Conservation (phyloP, 2,113 vertebrate genomes). For the Malurus melanocephalus region DNA sequence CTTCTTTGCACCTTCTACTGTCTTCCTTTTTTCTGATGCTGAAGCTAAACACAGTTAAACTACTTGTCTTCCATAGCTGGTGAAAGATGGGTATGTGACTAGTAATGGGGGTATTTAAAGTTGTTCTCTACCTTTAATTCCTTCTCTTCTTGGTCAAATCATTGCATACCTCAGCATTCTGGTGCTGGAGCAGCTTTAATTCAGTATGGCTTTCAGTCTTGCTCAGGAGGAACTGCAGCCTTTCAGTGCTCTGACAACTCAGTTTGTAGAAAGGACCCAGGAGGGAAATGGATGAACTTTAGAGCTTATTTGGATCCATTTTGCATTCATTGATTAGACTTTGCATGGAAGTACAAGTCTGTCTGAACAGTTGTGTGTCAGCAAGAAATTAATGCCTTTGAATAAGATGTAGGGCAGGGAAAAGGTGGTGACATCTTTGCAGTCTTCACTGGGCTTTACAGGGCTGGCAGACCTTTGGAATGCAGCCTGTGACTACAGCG, state of each 20-base stretch:
- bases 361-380: background rate
- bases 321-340: background rate
- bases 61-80: background rate
- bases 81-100: background rate
- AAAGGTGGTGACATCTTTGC: background rate
- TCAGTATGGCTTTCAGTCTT: background rate
- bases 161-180: background rate
- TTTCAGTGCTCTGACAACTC: background rate
- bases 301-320: background rate
- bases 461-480: background rate
- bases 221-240: background rate
- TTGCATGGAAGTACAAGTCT: background rate
- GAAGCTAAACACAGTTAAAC: background rate
- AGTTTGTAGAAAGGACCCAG: background rate
- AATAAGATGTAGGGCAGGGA: background rate
- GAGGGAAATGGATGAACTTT: background rate
- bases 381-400: background rate
- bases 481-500: background rate
- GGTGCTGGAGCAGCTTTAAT: background rate
- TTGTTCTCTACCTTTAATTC: background rate
- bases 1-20: background rate
- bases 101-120: background rate
- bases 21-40: background rate
- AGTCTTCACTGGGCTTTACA: background rate
- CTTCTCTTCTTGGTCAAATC: background rate